Base-by-base conservation (phyloP, 2,888 invertebrate species). In the Germaria angustata region DNA sequence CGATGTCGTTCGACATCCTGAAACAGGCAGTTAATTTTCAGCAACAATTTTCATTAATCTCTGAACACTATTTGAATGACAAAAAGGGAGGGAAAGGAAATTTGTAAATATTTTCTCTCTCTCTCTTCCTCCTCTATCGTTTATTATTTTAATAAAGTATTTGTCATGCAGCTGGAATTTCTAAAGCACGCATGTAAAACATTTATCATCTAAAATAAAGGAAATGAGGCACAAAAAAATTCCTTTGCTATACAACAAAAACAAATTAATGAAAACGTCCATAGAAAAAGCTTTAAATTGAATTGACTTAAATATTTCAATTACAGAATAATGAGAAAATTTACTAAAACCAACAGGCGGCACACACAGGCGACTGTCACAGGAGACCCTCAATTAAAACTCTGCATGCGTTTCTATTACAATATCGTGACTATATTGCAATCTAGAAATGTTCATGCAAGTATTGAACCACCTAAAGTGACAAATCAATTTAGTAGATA, bases 401-500 rank as follows among this genome's bases (percentile, higher is more conserved):
- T 34, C 41, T 55, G 44, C 22, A 9, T 69, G 51, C n/a, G 34
- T 36, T 17, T 49, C 11, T 15, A 9, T 4, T 28, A 28, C 24
- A 24, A 36, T 24, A 11, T 4, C 8, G 28, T 15, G 7, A 44
- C n/a, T 20, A 36, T 41, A 3, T 5, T 59, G 7, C n/a, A 7
- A 15, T 34, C n/a, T 0, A 49, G 22, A n/a, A n/a, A 41, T n/a
- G 22, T 22, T 22, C 34, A 49, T 36, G 17, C 17, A 24, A 24
- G 6, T 17, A 20, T 36, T 5, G 15, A 20, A 34, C n/a, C 44
- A 24, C 41, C 71, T 83, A 85, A 85, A 86, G 88, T 87, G 86
- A 88, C 88, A 89, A 89, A 87, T 89, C 89, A 89, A 89, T 89
- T 89, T 87, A 85, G 84, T 85, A 87, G 86, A 86, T 89, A 88